Base-by-base conservation (phyloP, 2,797 vertebrate species). In the Oryzias dopingdopingensis region DNA sequence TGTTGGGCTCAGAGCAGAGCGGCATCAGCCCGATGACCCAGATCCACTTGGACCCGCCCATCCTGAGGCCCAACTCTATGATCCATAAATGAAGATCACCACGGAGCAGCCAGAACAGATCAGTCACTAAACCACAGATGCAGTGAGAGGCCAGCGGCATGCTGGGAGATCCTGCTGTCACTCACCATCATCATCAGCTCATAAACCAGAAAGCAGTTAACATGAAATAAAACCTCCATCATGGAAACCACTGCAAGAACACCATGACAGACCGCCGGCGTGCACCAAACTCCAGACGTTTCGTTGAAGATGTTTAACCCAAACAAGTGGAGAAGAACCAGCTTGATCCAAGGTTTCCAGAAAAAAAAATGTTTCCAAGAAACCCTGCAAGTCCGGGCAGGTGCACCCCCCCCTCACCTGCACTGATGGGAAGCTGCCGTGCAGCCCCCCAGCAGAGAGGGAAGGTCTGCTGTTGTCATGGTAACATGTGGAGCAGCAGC, bases 51-150 rank as follows among this genome's bases (percentile, higher is more conserved):
- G 12, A 20, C 32, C 32, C 29, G 63, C 65, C 77, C 64, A 14
- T 67, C 50, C 26, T 59, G 54, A 32, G 51, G 53, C 43, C 42
- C 42, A 13, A 61, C 67, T 66, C 58, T 67, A 76, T 87, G 59
- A 85, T 83, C 83, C 81, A 87, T 87, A 84, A 45, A 83, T 80
- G 81, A 87, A 63, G 78, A 79, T 76, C 85, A 82, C 86, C 83
- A 78, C 80, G 44, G 52, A 74, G 67, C 66, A 60, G 70, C 56
- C 67, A 67, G 47, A 64, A 46, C 53, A 32, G 44, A 55, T 51
- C 55, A 44, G 56, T 37, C 42, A 14, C 26, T 26, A 49, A 56
- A 14, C n/a, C 29, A 54, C 48, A 24, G 23, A 7, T 40, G 18
- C 42, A 56, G 43, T 55, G 53, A 53, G 42, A 48, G 22, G 53